Percentiles rank a stretch among this genome's conserved stretches.
These are phyloP conservation scores for Rhizomys pruinosus DNA, from an alignment of 2,113 vertebrate genomes.

Conservation along the genomic window DNA sequence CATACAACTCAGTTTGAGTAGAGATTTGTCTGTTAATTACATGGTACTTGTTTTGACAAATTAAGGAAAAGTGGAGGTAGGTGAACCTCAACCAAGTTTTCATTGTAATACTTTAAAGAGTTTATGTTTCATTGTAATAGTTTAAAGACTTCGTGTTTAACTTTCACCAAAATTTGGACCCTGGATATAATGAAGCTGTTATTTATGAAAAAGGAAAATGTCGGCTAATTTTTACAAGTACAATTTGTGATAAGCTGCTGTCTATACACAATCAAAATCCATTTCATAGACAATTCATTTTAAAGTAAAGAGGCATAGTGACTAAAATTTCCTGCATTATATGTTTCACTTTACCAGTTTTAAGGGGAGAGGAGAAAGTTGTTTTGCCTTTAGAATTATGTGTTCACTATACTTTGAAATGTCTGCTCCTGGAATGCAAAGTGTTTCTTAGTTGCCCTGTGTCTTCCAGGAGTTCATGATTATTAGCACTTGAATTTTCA, in stretches of 20 bases:
- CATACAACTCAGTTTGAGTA: background rate
- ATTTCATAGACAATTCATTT: background rate
- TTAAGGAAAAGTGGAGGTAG: background rate
- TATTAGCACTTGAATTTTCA: too few species aligned
- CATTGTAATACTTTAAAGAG: too few species aligned
- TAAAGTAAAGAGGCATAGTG: background rate
- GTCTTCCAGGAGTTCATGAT: background rate
- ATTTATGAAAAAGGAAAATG: background rate
- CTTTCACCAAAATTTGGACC: background rate
- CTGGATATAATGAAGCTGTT: background rate
- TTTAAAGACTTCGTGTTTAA: background rate
- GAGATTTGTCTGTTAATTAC: background rate
- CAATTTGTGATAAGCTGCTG: background rate
- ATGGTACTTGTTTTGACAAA: background rate
- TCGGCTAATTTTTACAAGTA: background rate
- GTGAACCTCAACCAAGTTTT: background rate
- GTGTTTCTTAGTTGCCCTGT: too few species aligned
- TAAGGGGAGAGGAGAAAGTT: background rate
- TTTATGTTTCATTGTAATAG: conserved; percentile 13
- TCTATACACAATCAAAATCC: too few species aligned
- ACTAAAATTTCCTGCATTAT: background rate
- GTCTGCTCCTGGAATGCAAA: background rate
- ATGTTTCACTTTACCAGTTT: background rate
- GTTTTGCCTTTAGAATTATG: background rate
- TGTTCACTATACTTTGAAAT: too few species aligned